Percentiles rank a stretch among this genome's conserved stretches.
phyloP scores from a whole-genome alignment of 2,113 vertebrate species.

The Chamaea fasciata region DNA sequence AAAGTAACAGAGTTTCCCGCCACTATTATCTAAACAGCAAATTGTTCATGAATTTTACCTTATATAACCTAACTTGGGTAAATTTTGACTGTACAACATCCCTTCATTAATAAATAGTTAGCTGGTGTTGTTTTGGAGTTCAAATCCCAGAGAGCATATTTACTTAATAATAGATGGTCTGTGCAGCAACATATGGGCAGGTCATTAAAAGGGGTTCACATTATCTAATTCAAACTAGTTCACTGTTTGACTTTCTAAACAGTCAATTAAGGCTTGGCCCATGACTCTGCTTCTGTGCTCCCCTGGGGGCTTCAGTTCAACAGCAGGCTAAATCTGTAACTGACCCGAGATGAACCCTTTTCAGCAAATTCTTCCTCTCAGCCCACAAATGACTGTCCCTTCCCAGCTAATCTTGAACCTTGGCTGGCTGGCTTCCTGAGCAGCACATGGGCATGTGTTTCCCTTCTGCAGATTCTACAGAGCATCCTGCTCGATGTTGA shows the following conservation, averaged over 20 bases:
- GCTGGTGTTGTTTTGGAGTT: not conserved
- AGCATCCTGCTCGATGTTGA: not conserved
- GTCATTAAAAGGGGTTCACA: not conserved
- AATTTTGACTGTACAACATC: not conserved
- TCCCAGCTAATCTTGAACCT: not conserved
- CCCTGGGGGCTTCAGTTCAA: not conserved
- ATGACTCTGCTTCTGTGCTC: not conserved
- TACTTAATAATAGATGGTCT: not conserved
- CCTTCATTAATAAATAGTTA: not conserved
- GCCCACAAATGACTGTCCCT: not conserved
- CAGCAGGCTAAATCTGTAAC: not conserved
- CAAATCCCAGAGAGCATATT: not conserved
- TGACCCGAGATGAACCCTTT: not conserved
- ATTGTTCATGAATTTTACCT: not conserved
- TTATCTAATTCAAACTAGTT: not conserved
- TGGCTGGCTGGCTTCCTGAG: rapidly evolving
- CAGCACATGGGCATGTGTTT: rapidly evolving
- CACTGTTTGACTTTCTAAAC: not conserved
- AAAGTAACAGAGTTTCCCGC: not conserved
- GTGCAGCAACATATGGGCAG: not conserved
- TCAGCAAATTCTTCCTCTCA: not conserved
- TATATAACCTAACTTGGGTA: not conserved
- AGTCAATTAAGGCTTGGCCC: not conserved
- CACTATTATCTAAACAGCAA: not conserved
- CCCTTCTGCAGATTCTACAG: not conserved